Evolutionary conservation across 2,797 vertebrate species (phyloP).

Genomic region (Pseudomugil gertrudae): DNA sequence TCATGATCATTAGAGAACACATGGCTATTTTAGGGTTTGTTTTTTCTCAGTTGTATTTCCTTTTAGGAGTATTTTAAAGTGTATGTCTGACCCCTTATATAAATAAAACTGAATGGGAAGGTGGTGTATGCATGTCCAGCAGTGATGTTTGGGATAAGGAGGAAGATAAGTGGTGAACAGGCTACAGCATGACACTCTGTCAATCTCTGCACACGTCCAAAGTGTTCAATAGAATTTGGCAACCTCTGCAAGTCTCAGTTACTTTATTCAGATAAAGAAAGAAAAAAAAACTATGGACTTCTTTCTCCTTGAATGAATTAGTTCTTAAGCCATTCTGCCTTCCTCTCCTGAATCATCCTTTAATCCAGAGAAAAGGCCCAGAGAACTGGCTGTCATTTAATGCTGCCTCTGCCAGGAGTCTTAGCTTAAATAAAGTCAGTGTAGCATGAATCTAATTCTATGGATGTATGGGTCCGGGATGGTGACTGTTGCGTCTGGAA

Average conservation of each 20-base stretch:
- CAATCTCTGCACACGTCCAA: constrained; percentile 68
- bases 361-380: constrained; percentile 83
- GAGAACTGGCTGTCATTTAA: constrained; percentile 84
- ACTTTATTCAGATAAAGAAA: constrained; percentile 48
- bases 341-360: constrained; percentile 83
- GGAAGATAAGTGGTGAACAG: neutral
- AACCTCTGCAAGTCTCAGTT: constrained; percentile 70
- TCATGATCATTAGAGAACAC: neutral
- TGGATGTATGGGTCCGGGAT: constrained; percentile 81
- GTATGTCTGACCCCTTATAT: neutral
- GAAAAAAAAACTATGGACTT: constrained; percentile 69
- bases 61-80: neutral
- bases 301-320: constrained; percentile 80
- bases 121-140: constrained; percentile 16
- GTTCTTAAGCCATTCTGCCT: constrained; percentile 79
- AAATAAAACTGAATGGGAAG: neutral
- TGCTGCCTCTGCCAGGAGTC: constrained; percentile 79
- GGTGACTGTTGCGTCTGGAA: constrained; percentile 84
- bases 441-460: constrained; percentile 89
- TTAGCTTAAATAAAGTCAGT: constrained; percentile 87
- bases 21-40: neutral
- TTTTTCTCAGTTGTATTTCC: neutral
- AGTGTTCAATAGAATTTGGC: constrained; percentile 68
- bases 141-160: neutral
- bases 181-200: constrained; percentile 52